Percentiles rank a stretch among this genome's conserved stretches.
Conservation (phyloP, 2,888 invertebrate genomes). For the Tetheella fluctuosa region DNA sequence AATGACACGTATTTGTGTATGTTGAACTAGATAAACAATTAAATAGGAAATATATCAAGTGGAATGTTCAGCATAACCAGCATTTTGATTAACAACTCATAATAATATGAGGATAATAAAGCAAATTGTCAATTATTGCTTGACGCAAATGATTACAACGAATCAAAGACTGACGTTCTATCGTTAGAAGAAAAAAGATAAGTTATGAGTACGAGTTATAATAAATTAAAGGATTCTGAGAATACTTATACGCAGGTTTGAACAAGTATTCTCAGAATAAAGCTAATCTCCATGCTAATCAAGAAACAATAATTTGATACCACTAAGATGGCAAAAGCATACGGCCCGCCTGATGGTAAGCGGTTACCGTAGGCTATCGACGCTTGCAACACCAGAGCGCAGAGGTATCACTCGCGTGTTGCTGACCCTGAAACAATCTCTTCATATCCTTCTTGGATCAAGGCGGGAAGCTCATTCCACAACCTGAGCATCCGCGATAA, state of each 20-base stretch:
- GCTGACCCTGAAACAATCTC: no score
- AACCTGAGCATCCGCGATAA: no score
- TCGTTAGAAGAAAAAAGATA: background rate
- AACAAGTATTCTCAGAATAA: background rate
- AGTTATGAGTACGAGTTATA: background rate
- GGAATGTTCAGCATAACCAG: conserved; percentile 18
- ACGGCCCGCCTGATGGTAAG: no score
- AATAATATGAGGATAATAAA: background rate
- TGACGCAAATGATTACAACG: background rate
- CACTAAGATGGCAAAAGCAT: no score
- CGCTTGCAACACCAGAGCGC: no score
- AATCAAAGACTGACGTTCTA: background rate
- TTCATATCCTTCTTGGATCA: no score
- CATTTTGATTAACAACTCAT: background rate
- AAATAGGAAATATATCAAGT: conserved; percentile 15
- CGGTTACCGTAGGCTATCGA: no score
- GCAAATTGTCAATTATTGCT: background rate
- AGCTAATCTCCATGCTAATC: background rate
- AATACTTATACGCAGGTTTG: background rate
- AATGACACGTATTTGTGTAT: conserved; percentile 6
- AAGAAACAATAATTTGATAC: background rate
- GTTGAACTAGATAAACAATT: background rate
- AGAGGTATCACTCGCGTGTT: no score
- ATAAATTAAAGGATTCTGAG: background rate
- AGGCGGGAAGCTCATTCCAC: no score